Percentiles rank a stretch among this genome's conserved stretches.
phyloP scores from a whole-genome alignment of 2,888 invertebrate species.

The Pheosia tremula region DNA sequence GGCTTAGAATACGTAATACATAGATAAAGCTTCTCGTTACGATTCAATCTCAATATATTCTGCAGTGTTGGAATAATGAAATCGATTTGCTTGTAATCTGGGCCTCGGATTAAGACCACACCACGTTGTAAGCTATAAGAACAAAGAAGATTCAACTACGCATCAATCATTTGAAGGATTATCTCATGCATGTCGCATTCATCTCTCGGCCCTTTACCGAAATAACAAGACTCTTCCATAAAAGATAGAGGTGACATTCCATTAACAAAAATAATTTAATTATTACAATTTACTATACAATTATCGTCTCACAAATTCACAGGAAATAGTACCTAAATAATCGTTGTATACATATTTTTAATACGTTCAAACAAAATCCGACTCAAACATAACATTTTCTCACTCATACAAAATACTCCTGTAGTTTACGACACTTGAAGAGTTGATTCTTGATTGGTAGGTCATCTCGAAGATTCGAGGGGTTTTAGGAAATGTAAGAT shows the following conservation, averaged over 20 bases:
- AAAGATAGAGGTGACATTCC: conserved; percentile 23
- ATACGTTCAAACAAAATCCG: conserved; percentile 44
- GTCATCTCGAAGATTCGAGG: conserved; percentile 63
- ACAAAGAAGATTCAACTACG: conserved; percentile 47
- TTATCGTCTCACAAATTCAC: conserved; percentile 36
- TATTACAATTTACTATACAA: conserved; percentile 34
- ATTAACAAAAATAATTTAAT: conserved; percentile 25
- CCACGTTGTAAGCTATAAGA: conserved; percentile 55
- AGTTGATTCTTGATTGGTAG: conserved; percentile 47
- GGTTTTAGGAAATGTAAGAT: conserved; percentile 28
- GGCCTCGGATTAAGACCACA: conserved; percentile 50
- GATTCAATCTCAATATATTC: conserved; percentile 60
- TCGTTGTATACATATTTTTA: conserved; percentile 56
- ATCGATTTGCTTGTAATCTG: conserved; percentile 69
- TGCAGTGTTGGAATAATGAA: conserved; percentile 52
- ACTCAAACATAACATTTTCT: conserved; percentile 36
- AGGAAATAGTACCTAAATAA: conserved; percentile 39
- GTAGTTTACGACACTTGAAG: conserved; percentile 35
- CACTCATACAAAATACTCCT: conserved; percentile 37
- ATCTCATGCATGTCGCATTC: conserved; percentile 28
- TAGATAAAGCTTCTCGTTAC: conserved; percentile 53
- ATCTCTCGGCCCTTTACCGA: conserved; percentile 31
- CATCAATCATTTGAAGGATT: conserved; percentile 39
- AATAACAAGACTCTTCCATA: conserved; percentile 22
- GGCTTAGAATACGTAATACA: conserved; percentile 55